Evolutionary conservation across 2,113 vertebrate species (phyloP).

Genomic region (Engraulis encrasicolus): DNA sequence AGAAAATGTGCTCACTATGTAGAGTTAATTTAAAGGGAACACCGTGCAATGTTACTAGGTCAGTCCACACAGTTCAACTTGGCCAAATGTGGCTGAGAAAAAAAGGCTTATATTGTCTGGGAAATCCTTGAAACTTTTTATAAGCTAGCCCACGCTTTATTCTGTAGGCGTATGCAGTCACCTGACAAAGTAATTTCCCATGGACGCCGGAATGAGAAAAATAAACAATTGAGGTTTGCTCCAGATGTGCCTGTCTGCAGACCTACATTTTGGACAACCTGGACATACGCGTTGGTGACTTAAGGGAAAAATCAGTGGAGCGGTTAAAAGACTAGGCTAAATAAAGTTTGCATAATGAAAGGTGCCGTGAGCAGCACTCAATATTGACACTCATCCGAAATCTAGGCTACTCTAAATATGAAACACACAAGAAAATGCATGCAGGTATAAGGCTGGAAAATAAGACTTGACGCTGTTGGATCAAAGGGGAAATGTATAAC

Average conservation of each 20-base stretch:
- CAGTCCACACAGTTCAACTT: neutral
- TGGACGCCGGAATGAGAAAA: conserved; percentile 30
- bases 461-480: conserved; percentile 70
- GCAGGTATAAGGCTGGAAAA: conserved; percentile 68
- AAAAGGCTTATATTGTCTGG: neutral
- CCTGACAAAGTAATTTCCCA: conserved; percentile 49
- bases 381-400: conserved; percentile 56
- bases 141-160: conserved; percentile 26
- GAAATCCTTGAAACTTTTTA: neutral
- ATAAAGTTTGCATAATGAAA: conserved; percentile 25
- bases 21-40: neutral
- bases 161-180: conserved; percentile 25
- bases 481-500: conserved; percentile 75
- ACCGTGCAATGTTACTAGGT: neutral
- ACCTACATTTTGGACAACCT: conserved; percentile 32
- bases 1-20: neutral
- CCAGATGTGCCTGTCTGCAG: conserved; percentile 38
- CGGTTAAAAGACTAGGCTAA: neutral
- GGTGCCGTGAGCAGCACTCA: conserved; percentile 3
- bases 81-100: neutral
- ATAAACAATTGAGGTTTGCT: conserved; percentile 40
- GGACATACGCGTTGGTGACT: conserved; percentile 32
- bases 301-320: neutral
- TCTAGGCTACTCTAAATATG: conserved; percentile 56
- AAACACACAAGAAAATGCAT: conserved; percentile 61